These are phyloP conservation scores for Mustelus asterias DNA, from an alignment of 2,113 vertebrate species.

Conservation along the genomic window DNA sequence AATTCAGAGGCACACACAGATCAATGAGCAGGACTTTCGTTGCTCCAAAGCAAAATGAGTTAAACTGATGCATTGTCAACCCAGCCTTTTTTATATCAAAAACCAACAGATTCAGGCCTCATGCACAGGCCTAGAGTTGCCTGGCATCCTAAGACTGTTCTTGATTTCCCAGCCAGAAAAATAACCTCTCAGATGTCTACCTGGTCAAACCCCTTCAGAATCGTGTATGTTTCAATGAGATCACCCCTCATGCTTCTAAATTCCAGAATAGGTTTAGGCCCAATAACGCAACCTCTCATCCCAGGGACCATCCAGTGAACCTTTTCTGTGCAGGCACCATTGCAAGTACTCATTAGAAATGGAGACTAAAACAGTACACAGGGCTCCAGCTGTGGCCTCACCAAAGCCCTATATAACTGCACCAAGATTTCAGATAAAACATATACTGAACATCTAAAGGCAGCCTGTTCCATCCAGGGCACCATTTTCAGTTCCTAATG, in stretches of 20 bases:
- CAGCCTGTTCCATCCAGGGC: background rate
- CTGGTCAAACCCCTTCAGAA: background rate
- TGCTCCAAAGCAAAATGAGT: background rate
- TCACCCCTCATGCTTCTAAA: background rate
- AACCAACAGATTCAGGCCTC: background rate
- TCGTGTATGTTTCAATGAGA: background rate
- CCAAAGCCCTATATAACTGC: background rate
- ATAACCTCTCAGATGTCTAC: background rate
- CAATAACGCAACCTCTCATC: background rate
- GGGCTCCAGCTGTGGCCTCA: too few relatives aligned
- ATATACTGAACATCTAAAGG: background rate
- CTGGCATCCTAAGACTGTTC: background rate
- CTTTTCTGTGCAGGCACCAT: background rate
- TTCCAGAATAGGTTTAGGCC: background rate
- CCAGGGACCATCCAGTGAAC: too few relatives aligned
- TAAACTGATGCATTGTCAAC: background rate
- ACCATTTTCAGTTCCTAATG: constrained; percentile 72
- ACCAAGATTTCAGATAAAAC: background rate
- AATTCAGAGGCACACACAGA: background rate
- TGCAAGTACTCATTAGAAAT: background rate
- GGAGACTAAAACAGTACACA: background rate
- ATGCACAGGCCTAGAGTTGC: background rate
- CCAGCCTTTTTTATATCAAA: background rate
- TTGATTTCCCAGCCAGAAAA: background rate
- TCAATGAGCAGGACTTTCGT: background rate